Base-by-base conservation (phyloP, 2,888 invertebrate genomes). In the Antitype chi region DNA sequence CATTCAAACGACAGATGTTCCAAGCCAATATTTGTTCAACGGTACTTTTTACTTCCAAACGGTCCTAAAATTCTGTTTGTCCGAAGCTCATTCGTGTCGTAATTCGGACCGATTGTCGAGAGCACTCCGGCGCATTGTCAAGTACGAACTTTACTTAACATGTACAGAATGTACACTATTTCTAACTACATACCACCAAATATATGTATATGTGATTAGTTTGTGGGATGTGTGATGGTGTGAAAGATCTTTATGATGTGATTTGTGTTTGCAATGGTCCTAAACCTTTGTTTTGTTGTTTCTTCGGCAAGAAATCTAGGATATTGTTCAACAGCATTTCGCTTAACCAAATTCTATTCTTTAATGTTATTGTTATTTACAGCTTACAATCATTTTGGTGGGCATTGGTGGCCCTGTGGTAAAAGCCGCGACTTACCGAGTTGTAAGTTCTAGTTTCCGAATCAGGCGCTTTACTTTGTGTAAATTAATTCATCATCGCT, bases 101-200 rank as follows among this genome's bases (percentile, higher is more conserved):
- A 94, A 94, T 94, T 92, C 92, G 91, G 93, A 93, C 92, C 91
- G 90, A 91, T 91, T 88, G 90, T 91, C 81, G 84, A 92, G 90
- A 87, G 90, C 88, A 86, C 91, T 93, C 87, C 82, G 49, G 70
- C 72, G 81, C 86, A 87, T 89, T 89, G 90, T 90, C 85, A 84
- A 93, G 91, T 88, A 84, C 80, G 87, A 86, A 84, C 82, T 88
- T 89, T 87, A 88, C 90, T 88, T 87, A 78, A 85, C 78, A 68
- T 78, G 81, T 81, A 84, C 72, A 80, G 72, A 84, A 82, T 84
- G 86, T 84, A 85, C 81, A 85, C 84, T 85, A 84, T 87, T 84
- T 82, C 82, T 82, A 77, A 79, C 86, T 89, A 87, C 85, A 80
- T 84, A 71, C 57, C 66, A 70, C 75, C 84, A 85, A 80, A 87